These are phyloP conservation scores for Linurgus olivaceus DNA, from an alignment of 2,797 vertebrate species.

Conservation along the genomic window DNA sequence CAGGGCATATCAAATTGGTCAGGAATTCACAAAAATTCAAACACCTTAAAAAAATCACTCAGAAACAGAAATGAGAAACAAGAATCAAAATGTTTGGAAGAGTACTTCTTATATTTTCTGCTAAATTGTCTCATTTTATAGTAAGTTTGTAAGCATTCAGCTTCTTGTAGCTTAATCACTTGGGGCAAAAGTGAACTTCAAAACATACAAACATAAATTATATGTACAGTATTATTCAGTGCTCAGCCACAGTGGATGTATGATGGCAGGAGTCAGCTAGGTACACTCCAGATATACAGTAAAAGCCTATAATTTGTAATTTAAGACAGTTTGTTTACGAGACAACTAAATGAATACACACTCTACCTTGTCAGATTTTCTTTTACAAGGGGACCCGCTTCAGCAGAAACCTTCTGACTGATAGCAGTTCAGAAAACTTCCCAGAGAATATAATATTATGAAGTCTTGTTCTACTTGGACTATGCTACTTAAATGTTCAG, in stretches of 20 bases:
- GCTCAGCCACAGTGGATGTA: background rate
- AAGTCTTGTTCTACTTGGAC: background rate
- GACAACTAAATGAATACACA: background rate
- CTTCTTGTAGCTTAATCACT: background rate
- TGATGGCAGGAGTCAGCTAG: background rate
- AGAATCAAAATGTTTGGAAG: background rate
- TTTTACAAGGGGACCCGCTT: background rate
- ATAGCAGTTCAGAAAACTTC: background rate
- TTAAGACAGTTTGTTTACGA: background rate
- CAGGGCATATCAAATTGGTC: background rate
- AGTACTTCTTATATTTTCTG: background rate
- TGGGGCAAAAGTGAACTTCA: background rate
- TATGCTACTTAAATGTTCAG: background rate
- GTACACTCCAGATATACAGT: background rate
- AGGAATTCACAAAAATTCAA: background rate
- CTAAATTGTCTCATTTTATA: background rate
- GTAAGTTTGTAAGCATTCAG: background rate
- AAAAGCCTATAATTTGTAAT: background rate
- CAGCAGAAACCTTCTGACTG: background rate
- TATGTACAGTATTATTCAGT: background rate
- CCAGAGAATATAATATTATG: background rate
- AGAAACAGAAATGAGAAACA: background rate
- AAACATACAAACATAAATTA: background rate
- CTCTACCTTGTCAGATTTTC: background rate
- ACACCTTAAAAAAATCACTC: background rate